A percentile compares a stretch with the other conserved stretches of the same genome.
Evolutionary conservation across 2,113 vertebrate genomes (phyloP).

Genomic region (Potamarius usumacintae): DNA sequence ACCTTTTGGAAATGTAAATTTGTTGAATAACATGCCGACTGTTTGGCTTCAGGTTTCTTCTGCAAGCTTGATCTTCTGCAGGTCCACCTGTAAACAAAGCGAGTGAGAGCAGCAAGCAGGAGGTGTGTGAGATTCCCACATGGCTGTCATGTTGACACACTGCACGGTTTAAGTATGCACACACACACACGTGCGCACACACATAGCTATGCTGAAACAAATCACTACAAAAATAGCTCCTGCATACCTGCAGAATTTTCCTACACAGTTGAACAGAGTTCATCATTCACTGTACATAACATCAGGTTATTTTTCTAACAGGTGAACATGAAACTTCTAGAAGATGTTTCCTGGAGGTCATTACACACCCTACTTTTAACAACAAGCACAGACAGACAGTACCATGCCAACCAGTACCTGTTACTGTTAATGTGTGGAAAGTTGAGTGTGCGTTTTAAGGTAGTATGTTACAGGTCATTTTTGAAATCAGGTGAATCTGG

Average conservation of each 20-base stretch:
- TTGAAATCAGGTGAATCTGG: too few species aligned
- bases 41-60: neutral
- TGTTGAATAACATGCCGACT: neutral
- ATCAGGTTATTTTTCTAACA: too few species aligned
- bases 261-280: neutral
- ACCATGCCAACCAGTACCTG: too few species aligned
- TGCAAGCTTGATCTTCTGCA: neutral
- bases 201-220: neutral
- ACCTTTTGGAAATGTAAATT: neutral
- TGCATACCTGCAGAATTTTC: neutral
- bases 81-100: constrained; percentile 20
- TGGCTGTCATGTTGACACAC: constrained; percentile 67
- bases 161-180: constrained; percentile 66
- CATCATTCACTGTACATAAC: neutral
- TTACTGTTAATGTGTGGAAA: too few species aligned
- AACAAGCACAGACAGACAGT: too few species aligned
- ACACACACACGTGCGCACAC: neutral
- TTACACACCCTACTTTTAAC: neutral
- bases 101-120: constrained; percentile 1
- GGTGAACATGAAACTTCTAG: neutral
- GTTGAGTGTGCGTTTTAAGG: too few species aligned
- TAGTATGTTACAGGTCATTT: too few species aligned
- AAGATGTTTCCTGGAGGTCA: neutral
- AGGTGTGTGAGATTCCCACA: constrained; percentile 3
- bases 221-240: neutral